Conservation (phyloP, 2,888 invertebrate genomes). For the Willowsia nigromaculata region DNA sequence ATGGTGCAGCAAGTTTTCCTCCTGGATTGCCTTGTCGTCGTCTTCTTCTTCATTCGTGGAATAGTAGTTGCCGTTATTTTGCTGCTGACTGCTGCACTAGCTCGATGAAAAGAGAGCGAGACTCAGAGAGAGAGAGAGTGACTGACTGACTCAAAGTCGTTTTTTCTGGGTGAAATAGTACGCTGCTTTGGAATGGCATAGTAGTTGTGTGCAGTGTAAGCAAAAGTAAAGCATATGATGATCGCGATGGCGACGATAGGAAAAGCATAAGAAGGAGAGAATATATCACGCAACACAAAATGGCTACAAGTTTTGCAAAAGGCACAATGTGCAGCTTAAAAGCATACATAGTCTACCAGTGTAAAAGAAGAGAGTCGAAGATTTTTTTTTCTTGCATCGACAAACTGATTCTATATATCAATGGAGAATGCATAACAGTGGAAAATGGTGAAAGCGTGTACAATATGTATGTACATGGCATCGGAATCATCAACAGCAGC, state of each 20-base stretch:
- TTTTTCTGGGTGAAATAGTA: constrained; percentile 49
- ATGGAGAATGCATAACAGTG: not conserved
- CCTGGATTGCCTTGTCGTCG: constrained; percentile 5
- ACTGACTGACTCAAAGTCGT: constrained; percentile 62
- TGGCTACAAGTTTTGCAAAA: constrained; percentile 21
- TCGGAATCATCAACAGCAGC: not conserved
- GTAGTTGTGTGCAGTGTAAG: constrained; percentile 54
- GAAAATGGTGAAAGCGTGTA: not conserved
- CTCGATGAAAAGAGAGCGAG: constrained; percentile 41
- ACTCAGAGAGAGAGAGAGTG: constrained; percentile 31
- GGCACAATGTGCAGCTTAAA: constrained; percentile 7
- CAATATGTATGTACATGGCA: not conserved
- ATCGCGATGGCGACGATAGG: constrained; percentile 17
- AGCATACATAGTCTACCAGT: not conserved
- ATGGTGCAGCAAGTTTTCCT: constrained; percentile 13
- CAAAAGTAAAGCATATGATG: constrained; percentile 44
- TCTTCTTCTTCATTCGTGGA: not conserved
- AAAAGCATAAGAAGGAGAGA: not conserved
- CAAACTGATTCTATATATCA: constrained; percentile 12
- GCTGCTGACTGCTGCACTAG: constrained; percentile 17
- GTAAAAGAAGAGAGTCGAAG: constrained; percentile 25
- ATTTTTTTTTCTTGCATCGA: constrained; percentile 12
- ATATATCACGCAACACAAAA: constrained; percentile 41
- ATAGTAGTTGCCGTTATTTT: not conserved
- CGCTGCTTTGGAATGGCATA: not conserved